Conservation (phyloP, 1,140 invertebrate species). For the Achroia grisella region DNA sequence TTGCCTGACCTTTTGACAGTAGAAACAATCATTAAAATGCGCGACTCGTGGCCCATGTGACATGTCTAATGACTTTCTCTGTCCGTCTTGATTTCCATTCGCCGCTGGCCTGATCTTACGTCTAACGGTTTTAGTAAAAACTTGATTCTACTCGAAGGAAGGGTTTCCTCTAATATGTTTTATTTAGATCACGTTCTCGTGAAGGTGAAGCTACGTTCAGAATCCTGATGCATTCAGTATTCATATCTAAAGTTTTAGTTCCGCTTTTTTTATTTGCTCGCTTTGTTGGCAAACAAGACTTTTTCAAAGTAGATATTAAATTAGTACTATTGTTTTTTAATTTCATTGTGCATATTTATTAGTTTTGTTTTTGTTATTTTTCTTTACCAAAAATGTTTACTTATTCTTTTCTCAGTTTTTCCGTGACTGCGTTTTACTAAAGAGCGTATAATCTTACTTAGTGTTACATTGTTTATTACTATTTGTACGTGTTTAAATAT, state of each 20-base stretch:
- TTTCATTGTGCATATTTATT: too few species aligned
- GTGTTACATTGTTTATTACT: too few species aligned
- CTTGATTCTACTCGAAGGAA: conserved; percentile 5
- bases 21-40: conserved; percentile 43
- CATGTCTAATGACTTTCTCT: conserved; percentile 66
- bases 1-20: conserved; percentile 31
- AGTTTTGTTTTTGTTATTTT: too few species aligned
- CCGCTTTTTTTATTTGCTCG: conserved; percentile 1
- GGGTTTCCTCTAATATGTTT: conserved; percentile 20
- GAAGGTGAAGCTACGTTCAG: conserved; percentile 19
- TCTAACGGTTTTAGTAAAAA: conserved; percentile 19
- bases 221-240: conserved; percentile 10
- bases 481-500: too few species aligned
- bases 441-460: too few species aligned
- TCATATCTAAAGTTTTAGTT: background rate
- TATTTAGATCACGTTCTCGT: conserved; percentile 23
- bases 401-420: too few species aligned
- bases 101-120: conserved; percentile 27
- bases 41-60: conserved; percentile 26
- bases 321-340: too few species aligned
- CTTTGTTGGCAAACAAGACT: too few species aligned
- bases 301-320: too few species aligned
- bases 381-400: too few species aligned
- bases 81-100: conserved; percentile 44
- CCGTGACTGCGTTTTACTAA: too few species aligned